Evolutionary conservation across 2,113 vertebrate genomes (phyloP).

Genomic region (Psittacus erithacus): DNA sequence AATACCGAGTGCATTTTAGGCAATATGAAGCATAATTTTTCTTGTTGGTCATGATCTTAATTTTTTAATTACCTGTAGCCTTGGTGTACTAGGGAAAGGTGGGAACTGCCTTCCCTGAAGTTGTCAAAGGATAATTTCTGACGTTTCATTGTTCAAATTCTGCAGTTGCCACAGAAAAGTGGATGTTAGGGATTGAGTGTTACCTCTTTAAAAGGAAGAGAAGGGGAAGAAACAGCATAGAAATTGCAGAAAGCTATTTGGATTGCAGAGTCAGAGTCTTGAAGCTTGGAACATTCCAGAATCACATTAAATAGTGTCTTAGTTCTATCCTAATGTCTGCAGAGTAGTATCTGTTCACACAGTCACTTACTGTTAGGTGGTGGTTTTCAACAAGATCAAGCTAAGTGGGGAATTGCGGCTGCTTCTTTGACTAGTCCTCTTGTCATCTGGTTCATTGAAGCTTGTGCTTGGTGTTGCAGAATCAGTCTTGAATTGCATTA

Average conservation of each 20-base stretch:
- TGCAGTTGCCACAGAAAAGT: neutral
- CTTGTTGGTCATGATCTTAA: neutral
- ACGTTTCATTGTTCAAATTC: neutral
- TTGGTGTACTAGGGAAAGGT: neutral
- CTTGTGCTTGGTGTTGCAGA: neutral
- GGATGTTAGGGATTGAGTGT: neutral
- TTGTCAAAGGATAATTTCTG: neutral
- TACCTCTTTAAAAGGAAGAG: neutral
- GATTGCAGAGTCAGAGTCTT: neutral
- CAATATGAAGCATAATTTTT: neutral
- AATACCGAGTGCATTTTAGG: rapidly evolving
- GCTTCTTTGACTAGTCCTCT: neutral
- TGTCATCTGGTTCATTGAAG: neutral
- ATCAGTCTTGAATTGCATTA: neutral
- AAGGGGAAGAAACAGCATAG: neutral
- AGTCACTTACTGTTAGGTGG: neutral
- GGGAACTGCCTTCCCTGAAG: neutral
- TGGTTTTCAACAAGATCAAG: neutral
- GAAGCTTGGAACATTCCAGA: neutral
- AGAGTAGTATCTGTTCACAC: neutral
- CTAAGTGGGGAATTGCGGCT: rapidly evolving
- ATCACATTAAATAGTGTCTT: neutral
- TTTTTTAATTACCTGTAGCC: neutral
- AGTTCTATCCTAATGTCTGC: neutral
- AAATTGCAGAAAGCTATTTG: neutral